Conservation (phyloP, 1,140 invertebrate species). For the Leptinotarsa texana region DNA sequence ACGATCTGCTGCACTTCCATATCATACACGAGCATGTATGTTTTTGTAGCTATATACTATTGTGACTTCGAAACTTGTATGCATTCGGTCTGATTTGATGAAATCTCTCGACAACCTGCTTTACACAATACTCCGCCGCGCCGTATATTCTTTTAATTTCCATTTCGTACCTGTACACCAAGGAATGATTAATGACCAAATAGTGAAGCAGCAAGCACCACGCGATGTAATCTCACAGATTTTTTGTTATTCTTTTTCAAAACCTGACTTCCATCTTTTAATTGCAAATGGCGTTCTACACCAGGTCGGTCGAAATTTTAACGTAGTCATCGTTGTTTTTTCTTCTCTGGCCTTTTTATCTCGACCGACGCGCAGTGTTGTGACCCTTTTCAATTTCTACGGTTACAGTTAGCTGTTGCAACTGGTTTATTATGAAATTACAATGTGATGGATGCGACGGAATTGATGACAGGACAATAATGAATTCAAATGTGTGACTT, state of each 20-base stretch:
- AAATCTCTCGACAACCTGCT: not conserved
- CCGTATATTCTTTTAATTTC: slow-evolving; percentile 14
- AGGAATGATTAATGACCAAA: slow-evolving; percentile 42
- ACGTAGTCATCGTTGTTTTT: slow-evolving; percentile 7
- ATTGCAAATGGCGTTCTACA: slow-evolving; percentile 43
- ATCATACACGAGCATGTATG: too few relatives aligned
- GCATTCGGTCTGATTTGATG: too few relatives aligned
- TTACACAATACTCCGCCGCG: slow-evolving; percentile 1
- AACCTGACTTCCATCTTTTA: slow-evolving; percentile 38
- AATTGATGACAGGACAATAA: not conserved
- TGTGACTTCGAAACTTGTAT: too few relatives aligned
- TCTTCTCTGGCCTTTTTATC: slow-evolving; percentile 6
- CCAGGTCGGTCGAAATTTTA: slow-evolving; percentile 23
- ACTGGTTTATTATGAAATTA: not conserved
- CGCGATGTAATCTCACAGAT: slow-evolving; percentile 35
- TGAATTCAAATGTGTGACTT: not conserved
- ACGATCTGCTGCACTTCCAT: too few relatives aligned
- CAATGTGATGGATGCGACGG: not conserved
- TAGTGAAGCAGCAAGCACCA: slow-evolving; percentile 34
- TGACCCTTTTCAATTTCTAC: too few relatives aligned
- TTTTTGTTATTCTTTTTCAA: slow-evolving; percentile 30
- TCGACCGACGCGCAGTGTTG: not conserved
- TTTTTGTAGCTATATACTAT: too few relatives aligned
- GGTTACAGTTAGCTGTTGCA: too few relatives aligned
- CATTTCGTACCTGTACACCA: slow-evolving; percentile 20